Evolutionary conservation across 2,888 invertebrate genomes (phyloP).

Genomic region (Eudemis profundana): DNA sequence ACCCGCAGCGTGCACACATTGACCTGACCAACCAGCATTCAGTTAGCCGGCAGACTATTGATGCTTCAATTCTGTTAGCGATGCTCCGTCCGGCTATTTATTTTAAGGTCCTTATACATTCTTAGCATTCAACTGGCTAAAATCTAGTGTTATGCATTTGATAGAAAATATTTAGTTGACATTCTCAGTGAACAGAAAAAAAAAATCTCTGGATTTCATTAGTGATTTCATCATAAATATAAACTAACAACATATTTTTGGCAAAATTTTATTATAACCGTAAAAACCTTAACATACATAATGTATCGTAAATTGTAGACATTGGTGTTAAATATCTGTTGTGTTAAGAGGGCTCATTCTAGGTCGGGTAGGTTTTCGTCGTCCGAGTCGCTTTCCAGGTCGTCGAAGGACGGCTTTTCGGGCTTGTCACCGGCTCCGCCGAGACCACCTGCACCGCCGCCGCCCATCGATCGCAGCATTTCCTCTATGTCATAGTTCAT

Average conservation of each 20-base stretch:
- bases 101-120: no score
- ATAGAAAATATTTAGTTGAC: no score
- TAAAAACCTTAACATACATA: constrained; percentile 81
- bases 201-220: neutral
- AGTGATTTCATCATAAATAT: constrained; percentile 57
- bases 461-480: constrained; percentile 91
- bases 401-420: constrained; percentile 90
- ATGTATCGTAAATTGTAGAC: constrained; percentile 73
- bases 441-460: constrained; percentile 61
- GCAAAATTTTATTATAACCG: constrained; percentile 79
- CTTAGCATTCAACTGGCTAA: no score
- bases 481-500: constrained; percentile 86
- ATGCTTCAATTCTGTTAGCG: no score
- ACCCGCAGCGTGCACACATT: no score
- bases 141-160: no score
- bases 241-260: constrained; percentile 53
- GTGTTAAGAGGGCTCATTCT: constrained; percentile 82
- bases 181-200: no score
- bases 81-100: no score
- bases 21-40: no score
- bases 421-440: constrained; percentile 73
- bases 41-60: no score
- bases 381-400: constrained; percentile 91
- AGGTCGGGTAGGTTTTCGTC: constrained; percentile 92
- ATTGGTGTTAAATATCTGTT: constrained; percentile 60